Base-by-base conservation (phyloP, 2,888 invertebrate species). In the Ichneumoninae sp. region DNA sequence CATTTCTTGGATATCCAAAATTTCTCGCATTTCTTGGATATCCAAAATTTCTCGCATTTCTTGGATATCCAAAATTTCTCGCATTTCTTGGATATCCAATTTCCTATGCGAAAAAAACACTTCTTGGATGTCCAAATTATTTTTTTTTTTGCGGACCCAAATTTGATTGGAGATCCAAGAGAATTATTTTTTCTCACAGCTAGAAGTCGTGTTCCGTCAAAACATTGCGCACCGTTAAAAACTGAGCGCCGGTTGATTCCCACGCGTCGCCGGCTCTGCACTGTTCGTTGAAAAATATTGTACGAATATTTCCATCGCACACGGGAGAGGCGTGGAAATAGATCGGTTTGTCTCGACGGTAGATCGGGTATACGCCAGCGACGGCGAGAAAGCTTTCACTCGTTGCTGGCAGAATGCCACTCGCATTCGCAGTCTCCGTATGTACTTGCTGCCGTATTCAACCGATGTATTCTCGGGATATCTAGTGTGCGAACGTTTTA, bases 371-470 rank as follows among this genome's bases (percentile, higher is more conserved):
- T 76, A 54, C 65, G 47, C 22, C 62, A 74, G 26, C 36, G 50
- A 78, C 75, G 65, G 33, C 79, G 74, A 44, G 83, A 79, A 75
- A 83, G 83, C 83, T 83, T 83, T 83, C 83, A 83, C 83, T 83
- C 79, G 83, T 70, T 65, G 47, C 79, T 79, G 79, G 79, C 83
- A 75, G 65, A 75, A 79, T 65, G 70, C 83, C 83, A 79, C 65
- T 69, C 70, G 62, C 71, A 62, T 69, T 76, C 47, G 69, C 16
- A 40, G 57, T 52, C 60, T 85, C 47, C 52, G 44, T 44, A 36
- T 52, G 54, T 69, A 6, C 76, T 80, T 75, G 78, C 74, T 60
- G 60, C 71, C 22, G 77, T 77, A 72, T 82, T 65, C 68, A 26
- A 50, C 66, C 69, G 69, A 80, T 71, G 68, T 62, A 66, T 47